Evolutionary conservation across 30 jellyfish, hydroid and myxozoan genomes (phyloP).

Genomic region (Turritopsis dohrnii): DNA sequence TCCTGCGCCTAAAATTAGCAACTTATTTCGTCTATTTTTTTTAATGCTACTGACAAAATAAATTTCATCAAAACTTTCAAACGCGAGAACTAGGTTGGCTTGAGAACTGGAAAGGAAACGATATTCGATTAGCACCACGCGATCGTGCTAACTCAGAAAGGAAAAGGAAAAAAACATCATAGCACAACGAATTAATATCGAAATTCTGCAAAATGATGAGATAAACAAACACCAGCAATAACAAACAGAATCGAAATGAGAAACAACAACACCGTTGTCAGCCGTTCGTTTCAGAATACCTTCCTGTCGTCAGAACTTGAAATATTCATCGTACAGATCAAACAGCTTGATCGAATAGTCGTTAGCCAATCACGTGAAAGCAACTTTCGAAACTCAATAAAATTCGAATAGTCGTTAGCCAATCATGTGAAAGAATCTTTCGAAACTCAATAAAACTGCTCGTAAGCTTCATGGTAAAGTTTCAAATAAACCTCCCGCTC

Average conservation of each 20-base stretch:
- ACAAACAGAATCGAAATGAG: no score
- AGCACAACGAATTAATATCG: not conserved
- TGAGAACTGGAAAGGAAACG: not conserved
- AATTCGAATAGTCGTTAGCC: no score
- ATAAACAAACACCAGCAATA: not conserved
- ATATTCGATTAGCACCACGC: not conserved
- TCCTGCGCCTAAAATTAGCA: not conserved
- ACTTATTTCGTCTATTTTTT: not conserved
- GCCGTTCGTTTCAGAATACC: no score
- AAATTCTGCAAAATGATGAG: not conserved
- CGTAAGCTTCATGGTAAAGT: conserved; percentile 62
- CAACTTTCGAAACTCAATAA: no score
- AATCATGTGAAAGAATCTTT: not conserved
- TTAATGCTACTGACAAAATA: not conserved
- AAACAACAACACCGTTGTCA: not conserved
- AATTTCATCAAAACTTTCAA: no score
- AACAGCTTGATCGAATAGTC: no score
- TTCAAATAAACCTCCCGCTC: conserved; percentile 82
- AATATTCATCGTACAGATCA: no score
- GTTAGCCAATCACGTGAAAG: not conserved
- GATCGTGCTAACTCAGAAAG: not conserved
- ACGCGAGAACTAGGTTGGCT: not conserved
- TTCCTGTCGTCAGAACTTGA: not conserved
- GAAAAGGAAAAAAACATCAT: not conserved
- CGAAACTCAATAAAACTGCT: conserved; percentile 46